Conservation (phyloP, 2,113 vertebrate species). For the Mus spicilegus region DNA sequence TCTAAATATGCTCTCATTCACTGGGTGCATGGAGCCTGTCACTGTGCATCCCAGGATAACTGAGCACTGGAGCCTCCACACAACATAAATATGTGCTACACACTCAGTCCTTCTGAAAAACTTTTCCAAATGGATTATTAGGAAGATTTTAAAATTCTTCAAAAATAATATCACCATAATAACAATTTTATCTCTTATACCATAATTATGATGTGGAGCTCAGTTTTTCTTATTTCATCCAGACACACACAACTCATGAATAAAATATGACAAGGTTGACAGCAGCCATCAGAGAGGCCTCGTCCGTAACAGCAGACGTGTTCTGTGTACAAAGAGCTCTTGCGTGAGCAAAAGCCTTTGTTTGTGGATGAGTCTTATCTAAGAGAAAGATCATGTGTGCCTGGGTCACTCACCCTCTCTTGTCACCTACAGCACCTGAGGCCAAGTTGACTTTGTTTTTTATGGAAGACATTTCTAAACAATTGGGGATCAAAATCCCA, state of each 20-base stretch:
- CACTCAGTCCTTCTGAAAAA: slow-evolving; percentile 54
- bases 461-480: slow-evolving; percentile 75
- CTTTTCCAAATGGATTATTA: slow-evolving; percentile 76
- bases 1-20: slow-evolving; percentile 62
- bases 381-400: slow-evolving; percentile 67
- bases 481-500: slow-evolving; percentile 66
- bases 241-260: slow-evolving; percentile 93
- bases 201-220: slow-evolving; percentile 89
- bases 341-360: slow-evolving; percentile 80
- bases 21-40: slow-evolving; percentile 23
- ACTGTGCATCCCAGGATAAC: not conserved
- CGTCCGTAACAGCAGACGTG: slow-evolving; percentile 87
- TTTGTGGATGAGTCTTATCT: slow-evolving; percentile 85
- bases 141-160: slow-evolving; percentile 80
- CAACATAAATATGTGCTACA: slow-evolving; percentile 55
- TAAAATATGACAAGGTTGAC: slow-evolving; percentile 97
- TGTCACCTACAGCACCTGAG: slow-evolving; percentile 70
- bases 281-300: slow-evolving; percentile 90
- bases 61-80: slow-evolving; percentile 32
- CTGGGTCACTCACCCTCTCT: slow-evolving; percentile 19
- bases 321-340: slow-evolving; percentile 82
- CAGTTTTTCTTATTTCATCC: slow-evolving; percentile 90
- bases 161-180: slow-evolving; percentile 81
- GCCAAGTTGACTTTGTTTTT: slow-evolving; percentile 70
- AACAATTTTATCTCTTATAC: slow-evolving; percentile 86